phyloP scores from a whole-genome alignment of 2,888 invertebrate genomes.

The Elysia crispata region DNA sequence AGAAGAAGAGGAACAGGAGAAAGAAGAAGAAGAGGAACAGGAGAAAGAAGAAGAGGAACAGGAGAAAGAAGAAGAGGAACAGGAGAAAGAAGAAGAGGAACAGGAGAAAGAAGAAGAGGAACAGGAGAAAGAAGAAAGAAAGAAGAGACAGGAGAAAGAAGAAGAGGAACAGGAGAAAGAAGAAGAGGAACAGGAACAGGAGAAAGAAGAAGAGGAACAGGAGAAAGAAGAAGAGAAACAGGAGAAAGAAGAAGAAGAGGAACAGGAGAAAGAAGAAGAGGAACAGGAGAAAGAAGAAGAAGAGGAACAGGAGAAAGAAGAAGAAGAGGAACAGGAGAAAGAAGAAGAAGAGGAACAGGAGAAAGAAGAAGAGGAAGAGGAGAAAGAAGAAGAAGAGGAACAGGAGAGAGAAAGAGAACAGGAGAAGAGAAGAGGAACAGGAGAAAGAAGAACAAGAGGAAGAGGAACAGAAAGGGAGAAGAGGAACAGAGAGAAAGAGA shows the following conservation, averaged over 20 bases:
- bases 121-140: constrained; percentile 27
- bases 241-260: constrained; percentile 20
- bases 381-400: constrained; percentile 1
- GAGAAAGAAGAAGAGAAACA: not conserved
- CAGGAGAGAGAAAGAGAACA: not conserved
- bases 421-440: constrained; percentile 6
- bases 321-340: constrained; percentile 13
- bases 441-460: constrained; percentile 17
- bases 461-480: not conserved
- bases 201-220: constrained; percentile 5
- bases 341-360: not conserved
- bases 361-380: constrained; percentile 16
- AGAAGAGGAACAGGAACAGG: constrained; percentile 16
- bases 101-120: not conserved
- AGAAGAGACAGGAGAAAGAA: not conserved
- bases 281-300: not conserved
- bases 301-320: constrained; percentile 2
- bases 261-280: constrained; percentile 5
- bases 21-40: constrained; percentile 2
- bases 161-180: not conserved
- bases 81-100: constrained; percentile 5
- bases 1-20: constrained; percentile 12
- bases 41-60: not conserved
- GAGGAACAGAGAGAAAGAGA: constrained; percentile 6
- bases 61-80: constrained; percentile 2